A percentile compares a stretch with the other conserved stretches of the same genome.
Evolutionary conservation across 2,797 vertebrate species (phyloP).

Genomic region (Malacoraja senta): DNA sequence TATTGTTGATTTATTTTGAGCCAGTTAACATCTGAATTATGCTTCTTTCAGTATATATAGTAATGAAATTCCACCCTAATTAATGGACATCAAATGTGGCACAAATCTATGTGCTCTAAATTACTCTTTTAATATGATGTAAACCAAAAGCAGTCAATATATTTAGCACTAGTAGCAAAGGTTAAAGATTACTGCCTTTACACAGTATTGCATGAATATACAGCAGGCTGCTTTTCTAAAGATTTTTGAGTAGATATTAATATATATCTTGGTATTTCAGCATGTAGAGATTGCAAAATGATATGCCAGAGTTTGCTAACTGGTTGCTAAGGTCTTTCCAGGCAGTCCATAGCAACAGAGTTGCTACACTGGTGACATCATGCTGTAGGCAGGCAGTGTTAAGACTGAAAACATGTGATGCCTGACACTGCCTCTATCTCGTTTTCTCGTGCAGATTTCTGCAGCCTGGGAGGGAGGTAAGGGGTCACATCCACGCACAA

Average conservation of each 20-base stretch:
- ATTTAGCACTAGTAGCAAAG: neutral
- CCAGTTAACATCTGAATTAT: no score
- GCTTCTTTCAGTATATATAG: no score
- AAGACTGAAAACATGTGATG: conserved; percentile 30
- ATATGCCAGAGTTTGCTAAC: conserved; percentile 32
- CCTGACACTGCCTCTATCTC: conserved; percentile 15
- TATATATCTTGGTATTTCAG: neutral
- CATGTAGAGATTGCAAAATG: conserved; percentile 3
- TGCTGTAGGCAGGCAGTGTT: neutral
- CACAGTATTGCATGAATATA: neutral
- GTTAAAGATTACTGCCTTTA: neutral
- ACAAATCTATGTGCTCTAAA: neutral
- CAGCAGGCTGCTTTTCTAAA: neutral
- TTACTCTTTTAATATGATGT: neutral
- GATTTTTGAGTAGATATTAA: neutral
- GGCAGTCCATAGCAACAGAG: conserved; percentile 20
- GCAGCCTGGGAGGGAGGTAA: conserved; percentile 37
- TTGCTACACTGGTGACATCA: conserved; percentile 36
- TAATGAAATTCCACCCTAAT: no score
- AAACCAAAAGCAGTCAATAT: neutral
- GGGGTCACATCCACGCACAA: neutral
- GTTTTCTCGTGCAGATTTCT: conserved; percentile 12
- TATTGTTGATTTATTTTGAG: no score
- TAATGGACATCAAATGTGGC: no score
- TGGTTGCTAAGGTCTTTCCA: conserved; percentile 22